These are phyloP conservation scores for Platalea minor DNA, from an alignment of 2,797 vertebrate genomes.

Conservation along the genomic window DNA sequence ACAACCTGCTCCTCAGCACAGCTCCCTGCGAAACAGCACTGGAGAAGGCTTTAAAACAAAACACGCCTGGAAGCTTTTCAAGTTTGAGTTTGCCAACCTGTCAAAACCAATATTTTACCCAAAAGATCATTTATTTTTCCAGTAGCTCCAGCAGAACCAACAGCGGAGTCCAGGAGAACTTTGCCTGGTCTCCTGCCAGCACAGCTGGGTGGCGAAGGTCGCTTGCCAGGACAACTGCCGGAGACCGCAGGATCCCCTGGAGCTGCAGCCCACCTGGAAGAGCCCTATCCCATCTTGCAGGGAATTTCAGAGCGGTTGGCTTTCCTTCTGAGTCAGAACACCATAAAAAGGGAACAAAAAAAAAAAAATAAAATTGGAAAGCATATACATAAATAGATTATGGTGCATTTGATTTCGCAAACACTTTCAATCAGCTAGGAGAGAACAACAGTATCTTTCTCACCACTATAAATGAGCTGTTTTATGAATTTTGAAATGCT, in stretches of 20 bases:
- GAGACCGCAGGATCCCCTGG: neutral
- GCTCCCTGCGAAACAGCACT: neutral
- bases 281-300: neutral
- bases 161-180: neutral
- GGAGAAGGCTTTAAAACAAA: neutral
- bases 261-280: neutral
- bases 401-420: neutral
- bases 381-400: fast-evolving
- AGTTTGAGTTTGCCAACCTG: neutral
- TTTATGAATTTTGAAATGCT: neutral
- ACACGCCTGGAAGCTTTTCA: neutral
- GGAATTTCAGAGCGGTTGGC: neutral
- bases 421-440: neutral
- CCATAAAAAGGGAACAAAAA: neutral
- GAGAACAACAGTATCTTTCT: neutral
- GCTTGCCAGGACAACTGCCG: neutral
- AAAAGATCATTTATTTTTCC: neutral
- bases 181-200: neutral
- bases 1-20: neutral
- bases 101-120: neutral
- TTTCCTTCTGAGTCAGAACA: neutral
- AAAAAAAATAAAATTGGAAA: neutral
- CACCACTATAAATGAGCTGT: neutral
- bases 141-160: neutral
- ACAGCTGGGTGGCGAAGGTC: neutral